Evolutionary conservation across 1,140 invertebrate genomes (phyloP), one percentile per base, ranked within the genome.

Genomic region (Pentalonia nigronervosa): DNA sequence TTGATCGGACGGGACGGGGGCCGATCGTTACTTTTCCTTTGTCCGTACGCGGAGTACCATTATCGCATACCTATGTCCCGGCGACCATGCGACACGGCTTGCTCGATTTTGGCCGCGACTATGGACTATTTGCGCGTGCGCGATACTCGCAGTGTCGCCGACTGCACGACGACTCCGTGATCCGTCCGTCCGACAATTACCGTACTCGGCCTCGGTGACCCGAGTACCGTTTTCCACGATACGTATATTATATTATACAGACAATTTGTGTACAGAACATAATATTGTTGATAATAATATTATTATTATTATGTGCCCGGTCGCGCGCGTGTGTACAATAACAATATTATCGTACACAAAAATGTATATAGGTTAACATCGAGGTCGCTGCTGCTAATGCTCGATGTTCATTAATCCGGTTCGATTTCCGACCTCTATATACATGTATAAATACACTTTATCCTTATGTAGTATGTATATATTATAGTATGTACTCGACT

Each of bases 341-440:
- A 89, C n/a, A 89, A 36, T 34, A 90, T 60, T 90, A 60, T 60
- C 53, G 50, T 90, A 53, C 7, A 56, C 30, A 45, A 4, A 90
- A 56, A 36, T 36, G 56, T 91, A 91, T 91, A 41, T 91, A 81
- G 90, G 90, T 81, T 50, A 91, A 81, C 90, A 45, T 17, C 67
- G 90, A 91, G 90, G 90, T 91, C 90, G 60, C 14, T 45, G 45
- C 25, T 14, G 21, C n/a, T 50, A 2, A 2, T 36, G 36, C 11
- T 11, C 76, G 14, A 1, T 25, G 41, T 4, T 25, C 45, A 25
- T 90, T 60, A 90, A 81, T 91, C 60, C 90, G 60, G 90, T 91
- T 91, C 90, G 90, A 91, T 91, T 91, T 81, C 90, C 90, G 90
- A 81, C 60, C 53, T 48, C 87, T 11, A 9, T n/a, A 1, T 20